Evolutionary conservation across 2,888 invertebrate species (phyloP).

Genomic region (Xestia rhomboidea): DNA sequence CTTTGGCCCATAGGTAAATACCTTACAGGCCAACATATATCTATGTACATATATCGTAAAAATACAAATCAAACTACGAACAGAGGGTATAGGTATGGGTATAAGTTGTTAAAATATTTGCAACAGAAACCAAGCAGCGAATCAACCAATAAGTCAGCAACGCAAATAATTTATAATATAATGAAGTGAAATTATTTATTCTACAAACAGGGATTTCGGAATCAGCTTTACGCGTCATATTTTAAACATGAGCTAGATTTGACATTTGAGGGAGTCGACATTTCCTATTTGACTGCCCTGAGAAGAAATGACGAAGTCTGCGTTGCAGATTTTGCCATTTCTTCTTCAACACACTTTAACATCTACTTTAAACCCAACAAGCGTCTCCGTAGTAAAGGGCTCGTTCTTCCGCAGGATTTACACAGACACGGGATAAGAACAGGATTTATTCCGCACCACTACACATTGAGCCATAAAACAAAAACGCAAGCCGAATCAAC

Average conservation of each 20-base stretch:
- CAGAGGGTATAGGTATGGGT: not conserved
- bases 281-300: not conserved
- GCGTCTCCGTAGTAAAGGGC: constrained; percentile 25
- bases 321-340: too few relatives aligned
- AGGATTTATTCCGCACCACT: constrained; percentile 55
- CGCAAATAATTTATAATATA: not conserved
- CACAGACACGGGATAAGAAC: constrained; percentile 47
- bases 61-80: not conserved
- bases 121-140: too few relatives aligned
- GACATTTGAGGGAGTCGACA: not conserved
- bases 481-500: constrained; percentile 52
- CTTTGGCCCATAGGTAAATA: not conserved
- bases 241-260: not conserved
- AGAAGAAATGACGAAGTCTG: too few relatives aligned
- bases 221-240: not conserved
- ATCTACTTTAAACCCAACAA: constrained; percentile 41
- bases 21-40: not conserved
- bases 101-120: not conserved
- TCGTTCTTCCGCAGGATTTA: constrained; percentile 41
- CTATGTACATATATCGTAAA: too few relatives aligned
- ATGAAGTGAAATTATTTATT: not conserved
- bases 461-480: constrained; percentile 60
- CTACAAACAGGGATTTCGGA: not conserved
- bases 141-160: not conserved
- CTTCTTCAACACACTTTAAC: not conserved